Conservation (phyloP, 64 coral and sea anemone species). For the Pocillopora damicornis region DNA sequence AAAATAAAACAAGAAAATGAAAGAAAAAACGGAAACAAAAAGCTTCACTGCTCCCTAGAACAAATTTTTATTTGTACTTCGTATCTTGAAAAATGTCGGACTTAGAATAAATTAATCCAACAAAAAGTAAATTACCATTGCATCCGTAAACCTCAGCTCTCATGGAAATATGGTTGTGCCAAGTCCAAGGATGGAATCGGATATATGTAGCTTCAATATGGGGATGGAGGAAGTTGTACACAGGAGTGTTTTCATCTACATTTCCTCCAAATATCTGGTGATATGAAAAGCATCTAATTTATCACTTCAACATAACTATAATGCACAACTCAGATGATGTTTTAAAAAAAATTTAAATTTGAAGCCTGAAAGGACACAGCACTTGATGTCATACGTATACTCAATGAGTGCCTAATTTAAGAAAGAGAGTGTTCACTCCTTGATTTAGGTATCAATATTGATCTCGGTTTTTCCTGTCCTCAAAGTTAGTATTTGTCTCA, state of each 20-base stretch:
- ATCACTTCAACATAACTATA: no score
- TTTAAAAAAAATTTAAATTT: no score
- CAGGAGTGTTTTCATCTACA: conserved; percentile 18
- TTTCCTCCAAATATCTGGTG: conserved; percentile 30
- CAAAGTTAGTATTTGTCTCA: no score
- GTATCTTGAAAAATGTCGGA: background rate
- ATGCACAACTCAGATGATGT: no score
- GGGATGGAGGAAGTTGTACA: background rate
- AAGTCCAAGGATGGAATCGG: conserved; percentile 30
- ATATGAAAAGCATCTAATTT: background rate
- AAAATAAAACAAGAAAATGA: background rate
- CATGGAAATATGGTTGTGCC: conserved; percentile 27
- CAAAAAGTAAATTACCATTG: background rate
- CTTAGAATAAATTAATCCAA: background rate
- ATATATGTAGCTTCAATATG: background rate
- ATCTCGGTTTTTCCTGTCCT: no score
- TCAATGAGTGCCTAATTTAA: no score
- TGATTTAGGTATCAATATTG: no score
- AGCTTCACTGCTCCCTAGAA: no score
- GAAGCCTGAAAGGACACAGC: no score
- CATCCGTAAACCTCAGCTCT: conserved; percentile 40
- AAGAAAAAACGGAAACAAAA: background rate
- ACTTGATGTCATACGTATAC: no score
- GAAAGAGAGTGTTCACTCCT: no score
- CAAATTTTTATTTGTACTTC: background rate